Conservation (phyloP, 2,797 vertebrate genomes). For the Lophotriccus pileatus region DNA sequence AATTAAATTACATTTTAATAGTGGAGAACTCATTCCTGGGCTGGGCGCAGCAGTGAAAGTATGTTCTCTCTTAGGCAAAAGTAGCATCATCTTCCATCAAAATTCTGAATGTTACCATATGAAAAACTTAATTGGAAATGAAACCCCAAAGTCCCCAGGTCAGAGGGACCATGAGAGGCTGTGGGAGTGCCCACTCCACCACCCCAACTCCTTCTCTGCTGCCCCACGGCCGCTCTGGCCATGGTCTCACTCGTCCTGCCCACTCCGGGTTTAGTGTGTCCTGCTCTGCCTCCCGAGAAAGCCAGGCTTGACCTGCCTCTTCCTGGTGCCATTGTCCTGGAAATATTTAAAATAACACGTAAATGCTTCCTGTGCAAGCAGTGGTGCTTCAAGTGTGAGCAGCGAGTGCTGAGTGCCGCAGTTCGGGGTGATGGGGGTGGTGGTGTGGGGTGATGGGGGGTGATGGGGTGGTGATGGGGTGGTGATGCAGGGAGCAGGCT, state of each 20-base stretch:
- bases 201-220: neutral
- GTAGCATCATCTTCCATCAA: constrained; percentile 23
- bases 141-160: neutral
- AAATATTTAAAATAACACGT: accelerated
- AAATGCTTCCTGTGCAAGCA: neutral
- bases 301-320: neutral
- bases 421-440: accelerated
- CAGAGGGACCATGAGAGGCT: neutral
- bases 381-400: accelerated
- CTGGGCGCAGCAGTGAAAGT: constrained; percentile 8
- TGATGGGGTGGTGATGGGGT: neutral
- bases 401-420: accelerated
- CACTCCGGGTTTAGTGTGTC: neutral
- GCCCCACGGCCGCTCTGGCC: neutral
- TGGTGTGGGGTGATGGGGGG: accelerated
- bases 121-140: constrained; percentile 23
- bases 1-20: constrained; percentile 47
- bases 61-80: constrained; percentile 26
- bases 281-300: neutral
- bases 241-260: neutral
- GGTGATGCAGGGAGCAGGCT: neutral
- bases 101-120: constrained; percentile 21
- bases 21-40: neutral
- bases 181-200: neutral
- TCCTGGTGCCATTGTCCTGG: accelerated